Conservation (phyloP, 2,888 invertebrate species). For the Trachelus tabidus region DNA sequence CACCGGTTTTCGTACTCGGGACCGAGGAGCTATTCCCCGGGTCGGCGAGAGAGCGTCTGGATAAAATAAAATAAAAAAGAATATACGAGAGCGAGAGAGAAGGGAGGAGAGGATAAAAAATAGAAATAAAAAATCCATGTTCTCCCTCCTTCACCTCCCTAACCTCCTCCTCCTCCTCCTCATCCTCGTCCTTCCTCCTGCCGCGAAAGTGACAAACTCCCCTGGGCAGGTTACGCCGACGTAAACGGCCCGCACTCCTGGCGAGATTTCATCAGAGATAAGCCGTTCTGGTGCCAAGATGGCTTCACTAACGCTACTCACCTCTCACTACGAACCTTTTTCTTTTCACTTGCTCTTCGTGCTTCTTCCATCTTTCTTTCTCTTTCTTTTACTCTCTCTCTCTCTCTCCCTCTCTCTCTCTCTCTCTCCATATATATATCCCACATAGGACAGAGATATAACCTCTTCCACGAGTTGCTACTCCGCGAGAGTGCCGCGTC, state of each 20-base stretch:
- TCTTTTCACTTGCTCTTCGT: slow-evolving; percentile 5
- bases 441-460: slow-evolving; percentile 7
- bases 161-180: background rate
- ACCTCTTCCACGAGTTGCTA: slow-evolving; percentile 16
- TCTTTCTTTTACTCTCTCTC: slow-evolving; percentile 11
- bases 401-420: slow-evolving; percentile 9
- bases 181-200: background rate
- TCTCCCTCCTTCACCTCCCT: background rate
- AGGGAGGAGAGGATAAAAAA: background rate
- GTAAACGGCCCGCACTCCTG: background rate
- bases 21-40: background rate
- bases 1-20: background rate
- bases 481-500: slow-evolving; percentile 8
- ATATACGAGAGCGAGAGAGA: background rate
- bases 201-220: slow-evolving; percentile 5
- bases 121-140: background rate
- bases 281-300: background rate
- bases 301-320: background rate
- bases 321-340: slow-evolving; percentile 11
- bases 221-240: background rate
- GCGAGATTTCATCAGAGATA: slow-evolving; percentile 8
- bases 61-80: background rate
- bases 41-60: background rate
- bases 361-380: slow-evolving; percentile 1
- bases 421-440: background rate